Percentiles rank a stretch among this genome's conserved stretches.
phyloP scores from a whole-genome alignment of 1,140 invertebrate species.

The Hyles euphorbiae region DNA sequence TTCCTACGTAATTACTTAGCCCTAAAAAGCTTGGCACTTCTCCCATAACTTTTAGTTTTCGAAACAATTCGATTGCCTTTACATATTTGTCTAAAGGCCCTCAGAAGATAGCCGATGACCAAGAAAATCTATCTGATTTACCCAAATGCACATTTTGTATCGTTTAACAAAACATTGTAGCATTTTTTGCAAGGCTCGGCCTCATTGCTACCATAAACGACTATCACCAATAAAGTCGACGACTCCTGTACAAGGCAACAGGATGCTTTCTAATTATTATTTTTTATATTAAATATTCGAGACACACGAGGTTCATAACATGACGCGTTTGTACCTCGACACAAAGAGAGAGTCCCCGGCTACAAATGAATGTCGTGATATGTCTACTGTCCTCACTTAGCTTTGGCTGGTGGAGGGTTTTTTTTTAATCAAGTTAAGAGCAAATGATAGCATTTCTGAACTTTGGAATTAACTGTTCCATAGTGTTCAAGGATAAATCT shows the following conservation, averaged over 20 bases:
- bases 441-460: conserved; percentile 14
- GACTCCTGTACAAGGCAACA: background rate
- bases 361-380: no score
- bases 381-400: no score
- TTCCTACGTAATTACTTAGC: conserved; percentile 36
- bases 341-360: no score
- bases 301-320: no score
- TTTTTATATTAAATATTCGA: no score
- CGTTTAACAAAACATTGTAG: conserved; percentile 20
- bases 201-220: background rate
- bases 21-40: conserved; percentile 48
- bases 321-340: no score
- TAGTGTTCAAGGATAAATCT: conserved; percentile 50
- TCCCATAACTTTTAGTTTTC: conserved; percentile 27
- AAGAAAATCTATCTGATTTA: conserved; percentile 33
- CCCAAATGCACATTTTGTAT: conserved; percentile 19
- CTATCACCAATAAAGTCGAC: conserved; percentile 1
- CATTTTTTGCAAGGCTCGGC: background rate
- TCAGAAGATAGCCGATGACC: conserved; percentile 33
- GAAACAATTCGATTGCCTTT: conserved; percentile 19
- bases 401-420: no score
- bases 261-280: conserved; percentile 5
- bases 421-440: no score
- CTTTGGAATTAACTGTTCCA: conserved; percentile 38
- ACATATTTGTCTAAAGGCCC: conserved; percentile 25